Base-by-base conservation (phyloP, 2,888 invertebrate species). In the Rhabditoides inermis region DNA sequence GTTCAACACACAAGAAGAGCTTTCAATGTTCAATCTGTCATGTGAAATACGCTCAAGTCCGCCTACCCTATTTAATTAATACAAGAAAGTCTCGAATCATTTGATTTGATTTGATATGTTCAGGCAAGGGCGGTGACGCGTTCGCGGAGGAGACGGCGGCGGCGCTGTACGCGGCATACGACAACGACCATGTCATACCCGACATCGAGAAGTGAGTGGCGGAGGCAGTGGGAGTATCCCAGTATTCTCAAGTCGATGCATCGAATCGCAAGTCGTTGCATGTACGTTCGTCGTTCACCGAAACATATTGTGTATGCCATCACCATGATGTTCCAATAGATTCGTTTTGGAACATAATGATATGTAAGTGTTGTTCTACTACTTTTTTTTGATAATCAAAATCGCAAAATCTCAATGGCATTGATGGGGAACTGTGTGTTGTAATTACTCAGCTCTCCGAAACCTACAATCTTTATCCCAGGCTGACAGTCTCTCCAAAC, bases 91-190 rank as follows among this genome's bases (percentile, higher is more conserved):
- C n/a, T n/a, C n/a, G n/a, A n/a, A n/a, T n/a, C n/a, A n/a, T n/a
- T n/a, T n/a, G n/a, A 4, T 45, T 5, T 6, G 15, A 32, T 15
- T 30, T 26, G 4, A 26, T 22, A 3, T 32, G 10, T 61, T 44
- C 48, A 71, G 70, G 73, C 20, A 82, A 90, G 75, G 92, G 92
- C 27, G 95, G 95, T 2, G 91, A 92, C 72, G 86, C 87, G 56
- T 80, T 94, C 53, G 90, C 88, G 0, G 84, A 84, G 58, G 88
- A 87, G 75, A 85, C 95, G 63, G 85, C 88, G 35, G 85, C 85
- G 57, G 83, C 86, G 65, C 81, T 95, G 69, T 81, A 84, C 44
- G 82, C 85, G 56, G 86, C 90, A 5, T 94, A 91, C 77, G 56
- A 59, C 22, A 60, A 64, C 49, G 56, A 63, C 76, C 86, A 53